Evolutionary conservation across 1,140 invertebrate species (phyloP).

Genomic region (Drosophila leontia): DNA sequence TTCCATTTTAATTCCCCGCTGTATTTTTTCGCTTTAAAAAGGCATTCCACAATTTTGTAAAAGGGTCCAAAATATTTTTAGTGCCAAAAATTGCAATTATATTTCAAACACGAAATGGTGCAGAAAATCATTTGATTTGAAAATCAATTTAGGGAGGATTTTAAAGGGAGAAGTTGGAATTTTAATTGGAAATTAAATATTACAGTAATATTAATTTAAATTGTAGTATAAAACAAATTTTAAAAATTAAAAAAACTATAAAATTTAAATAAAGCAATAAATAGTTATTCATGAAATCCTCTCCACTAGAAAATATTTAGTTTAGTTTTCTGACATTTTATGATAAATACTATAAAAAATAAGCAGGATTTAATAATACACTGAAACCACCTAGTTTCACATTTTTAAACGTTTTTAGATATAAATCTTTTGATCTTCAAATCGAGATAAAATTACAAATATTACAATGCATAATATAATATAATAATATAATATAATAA

Average conservation of each 20-base stretch:
- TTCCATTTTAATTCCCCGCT: background rate
- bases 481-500: no score
- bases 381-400: no score
- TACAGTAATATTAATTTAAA: background rate
- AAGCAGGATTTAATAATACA: no score
- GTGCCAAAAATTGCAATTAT: constrained; percentile 1
- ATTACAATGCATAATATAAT: no score
- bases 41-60: constrained; percentile 14
- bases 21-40: constrained; percentile 22
- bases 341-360: no score
- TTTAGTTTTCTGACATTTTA: no score
- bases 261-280: no score
- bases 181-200: background rate
- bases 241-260: background rate
- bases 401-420: no score
- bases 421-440: no score
- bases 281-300: no score
- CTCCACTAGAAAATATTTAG: no score
- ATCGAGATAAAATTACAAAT: no score
- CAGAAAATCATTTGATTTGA: background rate
- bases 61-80: constrained; percentile 12
- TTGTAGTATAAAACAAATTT: background rate
- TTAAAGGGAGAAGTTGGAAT: background rate
- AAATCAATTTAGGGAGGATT: background rate
- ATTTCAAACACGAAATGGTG: constrained; percentile 4